Base-by-base conservation (phyloP, 92 coral and sea anemone genomes). In the Epizoanthus scotinus region DNA sequence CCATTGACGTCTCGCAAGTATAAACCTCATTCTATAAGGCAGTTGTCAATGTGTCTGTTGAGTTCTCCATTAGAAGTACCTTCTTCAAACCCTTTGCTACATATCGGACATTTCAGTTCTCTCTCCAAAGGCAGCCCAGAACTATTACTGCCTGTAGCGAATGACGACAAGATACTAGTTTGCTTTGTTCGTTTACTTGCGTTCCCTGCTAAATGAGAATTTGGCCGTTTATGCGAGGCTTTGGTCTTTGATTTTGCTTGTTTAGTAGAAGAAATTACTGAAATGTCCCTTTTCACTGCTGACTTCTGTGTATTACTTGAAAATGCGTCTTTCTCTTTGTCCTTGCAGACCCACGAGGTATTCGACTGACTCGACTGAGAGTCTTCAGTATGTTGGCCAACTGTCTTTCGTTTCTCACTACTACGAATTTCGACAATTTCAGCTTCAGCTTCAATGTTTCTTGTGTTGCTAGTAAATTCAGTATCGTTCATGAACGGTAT, bases 11-110 rank as follows among this genome's bases (percentile, higher is more conserved):
- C 52, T 47, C 52, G 14, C 14, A 47, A 47, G 14, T 3, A 47
- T 47, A 47, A 47, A 47, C 22, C 13, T 88, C 63, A 93, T 55
- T 89, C 91, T 60, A 84, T 84, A 5, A 95, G 93, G 60, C 99
- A 95, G 19, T 70, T 84, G 68, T 95, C 99, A 25, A 95, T 87
- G 56, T 95, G 99, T 29, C 73, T 65, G 79, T 95, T 95, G 36
- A 95, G 87, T 18, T 91, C 93, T 7, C 82, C 83, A 81, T 95
- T 95, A 31, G 81, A 86, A 65, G 86, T 73, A 1, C 87, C 90
- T 31, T 87, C 85, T 24, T 86, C 90, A 80, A 95, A 95, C 24
- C 27, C 59, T 59, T 70, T 75, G 40, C 82, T 85, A 85, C 99
- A 95, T n/a, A 95, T 91, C 1, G 99, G 99, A 28, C 99, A 95